phyloP scores from a whole-genome alignment of 2,113 vertebrate species.

The Enhydra lutris region DNA sequence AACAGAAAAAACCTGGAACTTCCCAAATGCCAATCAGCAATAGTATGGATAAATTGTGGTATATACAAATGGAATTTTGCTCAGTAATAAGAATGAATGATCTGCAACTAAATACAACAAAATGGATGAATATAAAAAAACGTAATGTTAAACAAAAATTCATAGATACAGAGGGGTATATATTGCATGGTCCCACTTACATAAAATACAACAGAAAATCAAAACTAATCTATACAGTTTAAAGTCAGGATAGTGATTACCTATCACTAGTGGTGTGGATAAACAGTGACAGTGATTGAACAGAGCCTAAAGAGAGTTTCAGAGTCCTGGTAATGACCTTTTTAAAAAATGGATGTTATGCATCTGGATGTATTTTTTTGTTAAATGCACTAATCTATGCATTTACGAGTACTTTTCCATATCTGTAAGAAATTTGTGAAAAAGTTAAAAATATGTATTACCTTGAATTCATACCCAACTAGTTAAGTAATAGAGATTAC shows the following conservation, averaged over 20 bases:
- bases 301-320: background rate
- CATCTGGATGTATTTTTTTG: background rate
- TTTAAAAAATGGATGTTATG: background rate
- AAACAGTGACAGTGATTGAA: background rate
- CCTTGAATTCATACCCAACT: background rate
- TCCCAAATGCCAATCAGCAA: background rate
- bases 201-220: background rate
- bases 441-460: background rate
- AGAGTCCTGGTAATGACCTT: background rate
- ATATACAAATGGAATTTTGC: background rate
- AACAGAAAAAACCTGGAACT: background rate
- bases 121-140: constrained; percentile 7
- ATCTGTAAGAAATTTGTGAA: background rate
- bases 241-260: background rate
- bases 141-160: background rate
- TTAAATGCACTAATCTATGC: background rate
- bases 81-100: background rate
- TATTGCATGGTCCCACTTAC: background rate
- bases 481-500: background rate
- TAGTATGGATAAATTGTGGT: background rate
- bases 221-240: background rate
- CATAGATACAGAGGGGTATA: background rate
- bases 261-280: background rate
- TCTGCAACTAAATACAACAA: background rate
- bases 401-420: background rate